Evolutionary conservation across 2,797 vertebrate genomes (phyloP), one percentile per base, ranked within the genome.

Genomic region (Rhinatrema bivittatum): DNA sequence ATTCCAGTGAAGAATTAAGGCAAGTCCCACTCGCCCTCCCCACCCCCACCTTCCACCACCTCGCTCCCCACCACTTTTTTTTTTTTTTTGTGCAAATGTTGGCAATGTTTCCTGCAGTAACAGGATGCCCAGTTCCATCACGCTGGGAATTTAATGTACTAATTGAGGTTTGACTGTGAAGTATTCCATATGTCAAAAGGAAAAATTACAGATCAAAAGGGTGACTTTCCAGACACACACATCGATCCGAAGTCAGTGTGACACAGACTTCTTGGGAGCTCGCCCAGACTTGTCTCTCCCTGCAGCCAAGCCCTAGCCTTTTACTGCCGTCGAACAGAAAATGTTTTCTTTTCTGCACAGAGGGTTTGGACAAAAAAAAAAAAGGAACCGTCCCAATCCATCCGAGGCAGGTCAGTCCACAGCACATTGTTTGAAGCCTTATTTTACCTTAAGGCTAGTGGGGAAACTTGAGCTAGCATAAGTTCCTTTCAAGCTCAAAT

Each of bases 161-260:
- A 51, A 10, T 51, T 60, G 39, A 60, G 65, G 58, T 53, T 51
- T 56, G 53, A 62, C 58, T 67, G 55, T 60, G 50, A 58, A 58
- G 58, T 64, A 58, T 70, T 70, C 65, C 46, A 58, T 39, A 51
- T 60, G 54, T 62, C 58, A 52, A 50, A 60, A 65, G 68, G 55
- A 62, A 70, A 67, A 70, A 69, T 65, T 49, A 36, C 58, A 46
- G 60, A 68, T 68, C 59, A 62, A 60, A 63, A 56, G 44, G 64
- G 59, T 65, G 64, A 65, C 56, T 62, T 52, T 54, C 63, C 63
- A 67, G 63, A 65, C 53, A 66, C 69, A 59, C 58, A 61, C 50
- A 67, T 63, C 42, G 50, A 63, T 63, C 59, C 60, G 50, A 50
- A 70, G 60, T 56, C 55, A 36, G 50, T 46, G 52, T 56, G 58